phyloP scores from a whole-genome alignment of 1,140 invertebrate genomes.

The Tenebrio molitor region DNA sequence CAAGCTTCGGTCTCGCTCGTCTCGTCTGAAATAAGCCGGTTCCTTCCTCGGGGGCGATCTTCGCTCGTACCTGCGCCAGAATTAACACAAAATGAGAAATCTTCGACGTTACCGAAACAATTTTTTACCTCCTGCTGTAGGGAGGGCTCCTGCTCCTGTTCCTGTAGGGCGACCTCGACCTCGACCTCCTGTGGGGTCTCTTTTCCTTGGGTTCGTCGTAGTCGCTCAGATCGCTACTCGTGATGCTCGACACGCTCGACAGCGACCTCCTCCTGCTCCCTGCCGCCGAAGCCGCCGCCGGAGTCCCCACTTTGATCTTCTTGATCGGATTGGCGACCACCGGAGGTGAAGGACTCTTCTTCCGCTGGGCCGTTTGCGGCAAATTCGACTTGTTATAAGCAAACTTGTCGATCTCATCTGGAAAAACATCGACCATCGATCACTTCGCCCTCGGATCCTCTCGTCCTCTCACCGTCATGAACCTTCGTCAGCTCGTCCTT shows the following conservation, averaged over 20 bases:
- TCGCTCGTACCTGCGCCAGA: background rate
- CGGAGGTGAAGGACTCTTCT: slow-evolving; percentile 63
- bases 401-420: slow-evolving; percentile 27
- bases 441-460: too few species aligned
- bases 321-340: slow-evolving; percentile 58
- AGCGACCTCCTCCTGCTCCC: slow-evolving; percentile 55
- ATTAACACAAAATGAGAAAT: too few species aligned
- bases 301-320: slow-evolving; percentile 40
- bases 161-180: slow-evolving; percentile 27
- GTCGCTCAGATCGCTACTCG: slow-evolving; percentile 59
- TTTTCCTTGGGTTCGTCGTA: slow-evolving; percentile 35
- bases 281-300: slow-evolving; percentile 2
- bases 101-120: too few species aligned
- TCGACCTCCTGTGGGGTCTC: background rate
- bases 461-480: slow-evolving; percentile 54
- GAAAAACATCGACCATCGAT: too few species aligned
- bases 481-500: slow-evolving; percentile 61
- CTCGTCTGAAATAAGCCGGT: slow-evolving; percentile 32
- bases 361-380: slow-evolving; percentile 48
- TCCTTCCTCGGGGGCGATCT: slow-evolving; percentile 1
- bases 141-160: slow-evolving; percentile 36
- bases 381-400: slow-evolving; percentile 15
- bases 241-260: slow-evolving; percentile 62
- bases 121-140: slow-evolving; percentile 32
- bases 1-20: background rate